Conservation (phyloP, 2,888 invertebrate species). For the Parnassius orleans region DNA sequence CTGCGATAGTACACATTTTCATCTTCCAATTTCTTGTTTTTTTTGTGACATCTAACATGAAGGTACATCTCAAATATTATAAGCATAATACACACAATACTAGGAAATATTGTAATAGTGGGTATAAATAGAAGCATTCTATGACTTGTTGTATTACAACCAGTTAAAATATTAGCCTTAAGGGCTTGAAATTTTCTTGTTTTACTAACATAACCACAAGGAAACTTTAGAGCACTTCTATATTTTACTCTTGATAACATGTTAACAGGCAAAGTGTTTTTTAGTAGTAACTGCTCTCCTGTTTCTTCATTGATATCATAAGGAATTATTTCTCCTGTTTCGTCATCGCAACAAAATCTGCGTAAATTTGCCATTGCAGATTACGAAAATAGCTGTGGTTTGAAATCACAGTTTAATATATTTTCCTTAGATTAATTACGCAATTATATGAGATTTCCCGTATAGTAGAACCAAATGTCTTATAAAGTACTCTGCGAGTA, state of each 20-base stretch:
- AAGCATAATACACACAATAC: constrained; percentile 72
- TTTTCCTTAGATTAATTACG: too few species aligned
- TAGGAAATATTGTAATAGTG: constrained; percentile 80
- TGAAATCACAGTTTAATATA: too few species aligned
- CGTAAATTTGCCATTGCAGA: constrained; percentile 38
- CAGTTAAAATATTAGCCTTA: constrained; percentile 61
- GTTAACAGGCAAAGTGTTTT: constrained; percentile 32
- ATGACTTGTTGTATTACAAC: constrained; percentile 63
- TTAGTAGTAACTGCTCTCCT: constrained; percentile 61
- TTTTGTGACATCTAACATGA: constrained; percentile 85
- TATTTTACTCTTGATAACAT: constrained; percentile 21
- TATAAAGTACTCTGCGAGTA: too few species aligned
- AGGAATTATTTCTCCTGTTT: constrained; percentile 76
- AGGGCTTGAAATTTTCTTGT: constrained; percentile 58
- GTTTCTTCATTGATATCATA: constrained; percentile 74
- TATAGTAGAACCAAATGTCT: too few species aligned
- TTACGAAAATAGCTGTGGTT: too few species aligned
- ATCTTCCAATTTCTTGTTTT: constrained; percentile 82
- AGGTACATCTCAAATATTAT: constrained; percentile 81
- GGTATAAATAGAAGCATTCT: constrained; percentile 82
- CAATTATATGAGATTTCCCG: too few species aligned
- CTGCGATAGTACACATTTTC: constrained; percentile 83
- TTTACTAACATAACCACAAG: constrained; percentile 50
- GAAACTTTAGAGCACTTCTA: constrained; percentile 48
- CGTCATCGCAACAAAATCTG: constrained; percentile 64